Evolutionary conservation across 2,113 vertebrate species (phyloP).

Genomic region (zebrafish (Danio rerio)): DNA sequence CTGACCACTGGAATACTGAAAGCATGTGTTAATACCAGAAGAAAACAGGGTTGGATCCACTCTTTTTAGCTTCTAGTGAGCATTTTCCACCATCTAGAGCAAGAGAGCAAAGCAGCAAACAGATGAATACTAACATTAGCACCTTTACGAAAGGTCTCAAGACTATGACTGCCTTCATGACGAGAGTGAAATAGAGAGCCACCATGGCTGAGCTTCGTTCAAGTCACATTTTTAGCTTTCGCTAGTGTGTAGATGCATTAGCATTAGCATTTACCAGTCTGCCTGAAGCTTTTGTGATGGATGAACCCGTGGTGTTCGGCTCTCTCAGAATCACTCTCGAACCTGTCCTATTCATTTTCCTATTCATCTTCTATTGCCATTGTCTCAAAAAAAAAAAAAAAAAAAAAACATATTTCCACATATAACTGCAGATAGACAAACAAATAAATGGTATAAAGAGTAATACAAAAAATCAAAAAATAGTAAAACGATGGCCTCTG

Average conservation of each 20-base stretch:
- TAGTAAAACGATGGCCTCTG: constrained; percentile 59
- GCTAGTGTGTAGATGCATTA: not conserved
- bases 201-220: not conserved
- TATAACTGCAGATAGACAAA: constrained; percentile 60
- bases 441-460: constrained; percentile 42
- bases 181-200: constrained; percentile 40
- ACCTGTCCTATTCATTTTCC: not conserved
- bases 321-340: constrained; percentile 26
- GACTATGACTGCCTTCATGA: constrained; percentile 54
- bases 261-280: not conserved
- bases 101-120: constrained; percentile 30
- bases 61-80: not conserved
- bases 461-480: constrained; percentile 48
- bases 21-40: too few species aligned
- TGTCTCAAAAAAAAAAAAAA: constrained; percentile 53
- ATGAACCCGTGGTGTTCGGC: not conserved
- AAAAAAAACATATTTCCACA: constrained; percentile 16
- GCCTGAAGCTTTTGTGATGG: not conserved
- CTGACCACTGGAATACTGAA: too few species aligned
- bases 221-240: not conserved
- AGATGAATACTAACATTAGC: constrained; percentile 49
- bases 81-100: not conserved
- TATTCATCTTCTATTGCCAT: constrained; percentile 57
- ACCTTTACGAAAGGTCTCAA: constrained; percentile 62
- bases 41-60: not conserved